These are phyloP conservation scores for Eidolon helvum DNA, from an alignment of 2,113 vertebrate genomes.

Conservation along the genomic window DNA sequence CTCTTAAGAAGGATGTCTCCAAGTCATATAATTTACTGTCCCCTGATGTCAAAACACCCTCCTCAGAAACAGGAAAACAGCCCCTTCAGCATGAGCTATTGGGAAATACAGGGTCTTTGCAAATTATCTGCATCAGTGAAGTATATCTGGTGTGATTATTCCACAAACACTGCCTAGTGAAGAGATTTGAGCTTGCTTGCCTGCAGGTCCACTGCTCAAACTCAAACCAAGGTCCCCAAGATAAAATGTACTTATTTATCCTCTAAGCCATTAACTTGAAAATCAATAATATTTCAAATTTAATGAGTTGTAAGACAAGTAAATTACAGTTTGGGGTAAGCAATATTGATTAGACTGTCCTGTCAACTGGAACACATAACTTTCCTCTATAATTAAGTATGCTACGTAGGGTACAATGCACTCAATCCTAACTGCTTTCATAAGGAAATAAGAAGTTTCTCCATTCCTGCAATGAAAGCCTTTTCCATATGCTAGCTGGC, in stretches of 20 bases:
- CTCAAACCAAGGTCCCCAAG: constrained; percentile 67
- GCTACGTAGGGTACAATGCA: constrained; percentile 33
- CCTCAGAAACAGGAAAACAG: constrained; percentile 40
- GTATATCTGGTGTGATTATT: constrained; percentile 66
- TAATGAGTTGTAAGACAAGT: constrained; percentile 85
- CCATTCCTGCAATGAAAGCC: constrained; percentile 60
- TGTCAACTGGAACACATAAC: constrained; percentile 80
- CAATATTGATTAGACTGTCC: constrained; percentile 79
- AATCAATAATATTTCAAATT: constrained; percentile 83
- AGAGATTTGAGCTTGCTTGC: constrained; percentile 64
- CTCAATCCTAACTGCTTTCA: constrained; percentile 45
- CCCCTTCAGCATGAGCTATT: constrained; percentile 12
- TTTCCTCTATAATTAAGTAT: constrained; percentile 82
- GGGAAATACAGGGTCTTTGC: constrained; percentile 57
- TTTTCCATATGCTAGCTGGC: constrained; percentile 36
- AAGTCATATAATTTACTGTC: constrained; percentile 48
- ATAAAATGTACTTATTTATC: constrained; percentile 80
- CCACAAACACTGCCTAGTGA: constrained; percentile 48
- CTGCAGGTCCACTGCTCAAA: constrained; percentile 70
- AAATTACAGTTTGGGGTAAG: constrained; percentile 83
- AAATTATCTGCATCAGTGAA: constrained; percentile 37
- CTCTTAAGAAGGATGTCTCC: constrained; percentile 43
- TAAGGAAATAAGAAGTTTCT: constrained; percentile 33
- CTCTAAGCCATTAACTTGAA: constrained; percentile 76
- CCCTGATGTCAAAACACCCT: background rate